Evolutionary conservation across 2,113 vertebrate species (phyloP).

Genomic region (Tapirus terrestris): DNA sequence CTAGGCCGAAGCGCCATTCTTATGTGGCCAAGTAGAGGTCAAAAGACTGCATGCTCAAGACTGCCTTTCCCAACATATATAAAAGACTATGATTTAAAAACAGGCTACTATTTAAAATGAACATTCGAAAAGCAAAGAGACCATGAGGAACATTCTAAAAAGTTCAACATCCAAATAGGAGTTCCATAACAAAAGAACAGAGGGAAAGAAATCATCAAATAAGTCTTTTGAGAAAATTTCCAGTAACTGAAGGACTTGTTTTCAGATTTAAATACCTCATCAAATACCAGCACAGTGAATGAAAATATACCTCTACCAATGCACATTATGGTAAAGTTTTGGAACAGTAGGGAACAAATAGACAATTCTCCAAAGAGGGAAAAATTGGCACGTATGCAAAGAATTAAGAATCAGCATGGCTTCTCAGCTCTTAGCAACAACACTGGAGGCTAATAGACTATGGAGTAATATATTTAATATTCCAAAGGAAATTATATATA

Average conservation of each 20-base stretch:
- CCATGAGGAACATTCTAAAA: not conserved
- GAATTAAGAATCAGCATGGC: not conserved
- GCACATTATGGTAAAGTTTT: not conserved
- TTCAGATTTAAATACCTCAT: not conserved
- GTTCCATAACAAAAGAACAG: not conserved
- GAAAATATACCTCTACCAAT: not conserved
- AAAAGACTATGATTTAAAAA: not conserved
- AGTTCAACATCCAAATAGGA: not conserved
- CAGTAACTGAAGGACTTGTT: not conserved
- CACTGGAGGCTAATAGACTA: not conserved
- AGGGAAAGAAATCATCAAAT: not conserved
- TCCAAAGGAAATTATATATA: not conserved
- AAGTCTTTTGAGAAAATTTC: not conserved
- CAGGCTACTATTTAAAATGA: not conserved
- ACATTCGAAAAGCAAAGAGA: not conserved
- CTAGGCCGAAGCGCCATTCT: not conserved
- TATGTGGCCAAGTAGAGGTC: not conserved
- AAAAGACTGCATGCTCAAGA: not conserved
- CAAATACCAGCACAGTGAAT: not conserved
- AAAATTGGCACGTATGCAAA: not conserved
- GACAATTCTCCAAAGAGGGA: not conserved
- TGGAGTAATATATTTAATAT: not conserved
- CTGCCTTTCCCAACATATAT: not conserved
- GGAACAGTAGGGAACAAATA: not conserved
- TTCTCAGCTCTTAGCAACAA: not conserved